phyloP scores from a whole-genome alignment of 2,797 vertebrate genomes.

The Poecile montanus region DNA sequence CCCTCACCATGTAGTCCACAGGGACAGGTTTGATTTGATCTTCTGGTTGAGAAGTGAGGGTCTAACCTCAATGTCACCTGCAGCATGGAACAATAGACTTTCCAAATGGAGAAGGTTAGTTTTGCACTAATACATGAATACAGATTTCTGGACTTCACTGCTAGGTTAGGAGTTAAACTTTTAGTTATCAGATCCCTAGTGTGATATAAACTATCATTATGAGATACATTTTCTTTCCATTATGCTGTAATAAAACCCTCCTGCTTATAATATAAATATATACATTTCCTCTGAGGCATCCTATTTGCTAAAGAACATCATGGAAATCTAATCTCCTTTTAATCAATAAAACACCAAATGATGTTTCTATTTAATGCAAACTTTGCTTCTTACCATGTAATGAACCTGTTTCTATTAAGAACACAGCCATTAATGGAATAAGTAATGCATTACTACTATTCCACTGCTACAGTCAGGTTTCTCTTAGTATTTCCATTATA shows the following conservation, averaged over 20 bases:
- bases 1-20: not conserved
- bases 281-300: slow-evolving; percentile 73
- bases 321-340: slow-evolving; percentile 77
- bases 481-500: slow-evolving; percentile 53
- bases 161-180: slow-evolving; percentile 70
- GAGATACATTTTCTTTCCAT: slow-evolving; percentile 75
- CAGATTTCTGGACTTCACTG: slow-evolving; percentile 31
- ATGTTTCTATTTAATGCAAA: slow-evolving; percentile 78
- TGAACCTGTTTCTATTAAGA: slow-evolving; percentile 75
- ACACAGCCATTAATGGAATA: slow-evolving; percentile 68
- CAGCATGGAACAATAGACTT: not conserved
- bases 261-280: slow-evolving; percentile 74
- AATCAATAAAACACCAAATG: slow-evolving; percentile 77
- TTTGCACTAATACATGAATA: not conserved
- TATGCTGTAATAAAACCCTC: slow-evolving; percentile 70
- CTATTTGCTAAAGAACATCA: slow-evolving; percentile 74
- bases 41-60: not conserved
- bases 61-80: not conserved
- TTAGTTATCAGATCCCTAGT: slow-evolving; percentile 66
- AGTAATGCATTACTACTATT: slow-evolving; percentile 64
- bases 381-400: slow-evolving; percentile 73
- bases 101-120: not conserved
- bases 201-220: slow-evolving; percentile 74
- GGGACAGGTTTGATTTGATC: not conserved
- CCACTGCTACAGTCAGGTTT: slow-evolving; percentile 43